Evolutionary conservation across 2,888 invertebrate species (phyloP), one percentile per base, ranked within the genome.

Genomic region (Notodromas monacha): DNA sequence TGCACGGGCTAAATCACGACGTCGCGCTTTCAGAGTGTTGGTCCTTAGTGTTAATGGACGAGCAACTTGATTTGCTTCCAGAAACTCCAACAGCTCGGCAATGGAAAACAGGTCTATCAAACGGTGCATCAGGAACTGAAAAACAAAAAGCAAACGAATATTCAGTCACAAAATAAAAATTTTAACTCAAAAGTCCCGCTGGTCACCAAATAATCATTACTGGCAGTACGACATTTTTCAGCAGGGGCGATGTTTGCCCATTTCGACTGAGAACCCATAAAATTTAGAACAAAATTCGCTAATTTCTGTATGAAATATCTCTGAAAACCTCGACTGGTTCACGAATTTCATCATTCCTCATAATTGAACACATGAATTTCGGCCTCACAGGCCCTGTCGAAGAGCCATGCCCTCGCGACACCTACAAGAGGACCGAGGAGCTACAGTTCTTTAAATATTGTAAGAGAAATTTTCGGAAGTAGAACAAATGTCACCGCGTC

Each of bases 21-120:
- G 56, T 32, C 92, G 42, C 2, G 58, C 56, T 40, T 89, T 96
- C 21, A 99, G 55, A 32, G 76, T 81, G 46, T 99, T 96, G 1
- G 86, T 76, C 34, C 96, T 61, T 36, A 99, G 74, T 1, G 92
- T 96, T 15, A 92, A 56, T 1, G 96, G 96, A 34, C 96, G 60
- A 34, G 77, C 68, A 4, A 72, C 65, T 57, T 99, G 92, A 46
- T 81, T 86, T 0, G 92, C 73, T 55, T 99, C 96, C 32, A 99
- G 53, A 50, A 79, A 86, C 45, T 92, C 84, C 37, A 84, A 56
- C 11, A 92, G 55, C 52, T 84, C 79, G 36, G 62, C 61, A 2
- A 76, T 49, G 3, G 76, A 65, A 45, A 89, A 84, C 42, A 86
- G 58, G 42, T 81, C 66, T 64, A 86, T 68, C 2, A 96, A 53